Percentiles rank a stretch among this genome's conserved stretches.
phyloP scores from a whole-genome alignment of 2,113 vertebrate species.

The Marcusenius ussheri region DNA sequence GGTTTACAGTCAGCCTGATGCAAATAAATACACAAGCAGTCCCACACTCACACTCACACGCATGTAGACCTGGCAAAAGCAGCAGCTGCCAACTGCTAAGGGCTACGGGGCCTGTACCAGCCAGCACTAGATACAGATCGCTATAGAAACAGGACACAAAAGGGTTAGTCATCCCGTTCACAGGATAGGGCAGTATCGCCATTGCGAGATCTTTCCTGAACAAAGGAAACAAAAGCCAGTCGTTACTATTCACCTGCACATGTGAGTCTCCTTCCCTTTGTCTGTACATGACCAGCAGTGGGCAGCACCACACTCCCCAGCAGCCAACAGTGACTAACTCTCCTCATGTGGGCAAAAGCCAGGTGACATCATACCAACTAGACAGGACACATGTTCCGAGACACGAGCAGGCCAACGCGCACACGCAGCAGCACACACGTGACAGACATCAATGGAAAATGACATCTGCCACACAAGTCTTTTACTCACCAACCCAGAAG shows the following conservation, averaged over 20 bases:
- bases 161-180: background rate
- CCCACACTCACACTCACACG: background rate
- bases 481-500: background rate
- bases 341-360: background rate
- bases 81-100: background rate
- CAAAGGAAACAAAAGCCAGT: background rate
- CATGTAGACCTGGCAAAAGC: background rate
- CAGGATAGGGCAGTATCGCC: background rate
- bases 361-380: background rate
- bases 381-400: background rate
- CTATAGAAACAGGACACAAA: slow-evolving; percentile 14
- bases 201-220: background rate
- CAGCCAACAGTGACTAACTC: background rate
- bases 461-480: background rate
- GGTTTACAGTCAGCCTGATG: background rate
- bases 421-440: background rate
- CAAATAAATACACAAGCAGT: background rate
- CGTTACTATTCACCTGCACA: background rate
- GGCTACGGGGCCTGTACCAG: background rate
- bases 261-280: background rate
- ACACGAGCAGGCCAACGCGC: background rate
- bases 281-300: background rate
- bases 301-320: background rate
- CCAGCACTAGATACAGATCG: background rate
- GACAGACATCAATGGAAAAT: background rate